These are phyloP conservation scores for Trematocara macrostoma DNA, from an alignment of 2,113 vertebrate species.

Conservation along the genomic window DNA sequence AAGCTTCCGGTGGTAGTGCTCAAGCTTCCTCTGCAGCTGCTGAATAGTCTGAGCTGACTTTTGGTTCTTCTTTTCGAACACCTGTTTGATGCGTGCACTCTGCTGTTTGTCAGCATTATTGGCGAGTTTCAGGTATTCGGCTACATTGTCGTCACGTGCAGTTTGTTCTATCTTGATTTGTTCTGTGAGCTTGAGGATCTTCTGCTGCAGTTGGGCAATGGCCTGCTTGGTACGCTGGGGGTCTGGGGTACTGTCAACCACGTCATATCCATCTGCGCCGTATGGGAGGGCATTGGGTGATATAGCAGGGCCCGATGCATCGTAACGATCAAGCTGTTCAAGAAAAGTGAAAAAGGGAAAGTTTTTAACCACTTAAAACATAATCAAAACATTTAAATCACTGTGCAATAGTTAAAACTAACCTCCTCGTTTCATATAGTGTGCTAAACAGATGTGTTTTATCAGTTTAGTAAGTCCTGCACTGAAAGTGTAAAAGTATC, in stretches of 20 bases:
- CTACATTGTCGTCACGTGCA: conserved; percentile 93
- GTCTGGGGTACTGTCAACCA: conserved; percentile 87
- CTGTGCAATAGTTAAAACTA: not conserved
- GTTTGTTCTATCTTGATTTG: conserved; percentile 98
- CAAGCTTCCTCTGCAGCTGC: conserved; percentile 93
- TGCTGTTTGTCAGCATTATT: conserved; percentile 97
- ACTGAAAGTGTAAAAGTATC: not conserved
- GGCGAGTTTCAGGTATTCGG: conserved; percentile 93
- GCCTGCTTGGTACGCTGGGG: conserved; percentile 95
- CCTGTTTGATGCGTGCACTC: conserved; percentile 95
- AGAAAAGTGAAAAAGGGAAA: not conserved
- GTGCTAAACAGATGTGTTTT: not conserved
- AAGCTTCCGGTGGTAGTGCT: conserved; percentile 91
- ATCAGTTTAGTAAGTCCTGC: not conserved
- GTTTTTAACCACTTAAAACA: not conserved
- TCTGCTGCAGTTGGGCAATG: conserved; percentile 93
- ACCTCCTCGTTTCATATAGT: not conserved
- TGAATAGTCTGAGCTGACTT: conserved; percentile 94
- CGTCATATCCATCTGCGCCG: conserved; percentile 83
- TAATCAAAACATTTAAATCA: not conserved
- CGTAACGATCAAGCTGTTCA: conserved; percentile 75
- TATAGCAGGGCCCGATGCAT: conserved; percentile 81
- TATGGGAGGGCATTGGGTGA: conserved; percentile 87
- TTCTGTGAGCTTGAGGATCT: conserved; percentile 94
- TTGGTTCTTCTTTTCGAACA: conserved; percentile 99